These are phyloP conservation scores for Sylvia borin DNA, from an alignment of 2,797 vertebrate species.

Conservation along the genomic window DNA sequence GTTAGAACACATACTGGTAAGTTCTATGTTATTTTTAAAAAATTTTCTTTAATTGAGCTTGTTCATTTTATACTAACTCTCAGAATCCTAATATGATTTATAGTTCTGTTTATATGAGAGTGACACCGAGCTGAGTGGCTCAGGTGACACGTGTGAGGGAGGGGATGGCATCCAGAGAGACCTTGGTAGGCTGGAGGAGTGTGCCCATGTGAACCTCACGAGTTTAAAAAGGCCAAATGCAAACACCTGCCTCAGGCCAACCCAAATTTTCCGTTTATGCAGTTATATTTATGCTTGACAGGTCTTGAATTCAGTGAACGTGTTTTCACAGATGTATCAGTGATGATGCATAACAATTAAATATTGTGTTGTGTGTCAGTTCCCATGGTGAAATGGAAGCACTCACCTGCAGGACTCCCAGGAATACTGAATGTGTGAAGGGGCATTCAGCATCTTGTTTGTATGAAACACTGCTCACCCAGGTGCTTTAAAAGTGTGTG, in stretches of 20 bases:
- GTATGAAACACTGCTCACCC: background rate
- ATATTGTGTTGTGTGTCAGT: background rate
- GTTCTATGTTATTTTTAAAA: background rate
- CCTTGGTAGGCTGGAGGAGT: background rate
- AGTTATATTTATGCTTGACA: background rate
- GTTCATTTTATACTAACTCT: background rate
- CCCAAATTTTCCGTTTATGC: background rate
- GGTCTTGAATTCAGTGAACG: background rate
- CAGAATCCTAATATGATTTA: background rate
- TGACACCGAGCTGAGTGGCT: background rate
- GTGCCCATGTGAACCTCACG: fast-evolving
- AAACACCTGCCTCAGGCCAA: background rate
- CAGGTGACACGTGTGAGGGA: background rate
- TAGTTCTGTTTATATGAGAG: too few species aligned
- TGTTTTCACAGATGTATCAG: background rate
- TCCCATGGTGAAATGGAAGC: background rate
- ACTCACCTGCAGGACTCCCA: background rate
- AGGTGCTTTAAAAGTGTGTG: background rate
- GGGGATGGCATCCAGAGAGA: background rate
- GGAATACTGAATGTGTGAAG: background rate
- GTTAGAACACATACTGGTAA: slow-evolving; percentile 97
- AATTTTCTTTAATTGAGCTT: background rate
- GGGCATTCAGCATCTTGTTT: background rate
- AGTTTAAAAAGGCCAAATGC: background rate
- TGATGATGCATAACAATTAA: background rate